A percentile compares a stretch with the other conserved stretches of the same genome.
Evolutionary conservation across 2,113 vertebrate species (phyloP).

Genomic region (Jacana jacana): DNA sequence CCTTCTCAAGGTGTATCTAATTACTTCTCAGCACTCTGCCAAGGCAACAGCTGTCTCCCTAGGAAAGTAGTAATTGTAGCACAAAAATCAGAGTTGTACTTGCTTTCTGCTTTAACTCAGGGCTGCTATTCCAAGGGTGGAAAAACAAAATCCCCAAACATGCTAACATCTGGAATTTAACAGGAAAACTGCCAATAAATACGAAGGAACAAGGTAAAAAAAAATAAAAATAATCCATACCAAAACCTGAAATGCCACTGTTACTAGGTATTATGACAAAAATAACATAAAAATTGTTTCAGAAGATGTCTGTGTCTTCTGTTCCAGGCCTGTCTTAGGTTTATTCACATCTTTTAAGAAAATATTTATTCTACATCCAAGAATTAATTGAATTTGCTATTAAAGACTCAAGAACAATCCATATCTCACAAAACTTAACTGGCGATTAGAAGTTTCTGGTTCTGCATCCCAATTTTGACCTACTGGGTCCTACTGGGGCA

Average conservation of each 20-base stretch:
- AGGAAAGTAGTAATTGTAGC: not conserved
- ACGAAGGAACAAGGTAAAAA: not conserved
- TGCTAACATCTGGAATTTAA: not conserved
- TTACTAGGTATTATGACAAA: not conserved
- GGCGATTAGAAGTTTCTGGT: not conserved
- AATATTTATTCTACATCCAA: not conserved
- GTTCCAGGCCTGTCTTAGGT: not conserved
- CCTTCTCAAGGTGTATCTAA: not conserved
- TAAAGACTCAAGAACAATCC: not conserved
- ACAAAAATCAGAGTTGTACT: not conserved
- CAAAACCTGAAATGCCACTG: not conserved
- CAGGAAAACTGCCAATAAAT: not conserved
- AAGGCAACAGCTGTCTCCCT: slow-evolving; percentile 5
- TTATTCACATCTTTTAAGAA: not conserved
- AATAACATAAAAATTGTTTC: not conserved
- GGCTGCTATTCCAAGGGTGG: not conserved
- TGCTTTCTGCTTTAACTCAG: slow-evolving; percentile 9
- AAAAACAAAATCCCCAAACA: not conserved
- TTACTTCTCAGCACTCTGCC: not conserved
- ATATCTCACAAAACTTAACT: not conserved
- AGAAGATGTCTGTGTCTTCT: not conserved
- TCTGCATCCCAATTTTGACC: not conserved
- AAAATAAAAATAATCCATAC: not conserved
- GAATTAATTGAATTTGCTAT: not conserved
- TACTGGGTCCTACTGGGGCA: not conserved